These are phyloP conservation scores for Anguilla rostrata DNA, from an alignment of 2,113 vertebrate species.

Conservation along the genomic window DNA sequence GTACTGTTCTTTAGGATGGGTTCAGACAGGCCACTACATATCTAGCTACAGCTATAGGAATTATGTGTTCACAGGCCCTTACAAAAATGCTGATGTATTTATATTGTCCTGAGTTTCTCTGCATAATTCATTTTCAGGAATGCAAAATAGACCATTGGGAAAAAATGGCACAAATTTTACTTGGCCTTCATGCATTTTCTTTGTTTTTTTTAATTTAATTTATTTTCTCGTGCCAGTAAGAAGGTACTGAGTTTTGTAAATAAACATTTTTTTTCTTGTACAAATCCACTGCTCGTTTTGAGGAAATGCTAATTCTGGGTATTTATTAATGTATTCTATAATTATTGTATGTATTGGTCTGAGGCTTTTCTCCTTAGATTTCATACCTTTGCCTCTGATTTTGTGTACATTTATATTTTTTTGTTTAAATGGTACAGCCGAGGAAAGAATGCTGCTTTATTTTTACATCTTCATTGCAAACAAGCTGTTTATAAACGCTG, in stretches of 20 bases:
- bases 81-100: conserved; percentile 38
- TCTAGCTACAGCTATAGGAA: conserved; percentile 55
- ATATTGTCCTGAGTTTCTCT: conserved; percentile 75
- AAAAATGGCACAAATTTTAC: conserved; percentile 57
- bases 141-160: conserved; percentile 63
- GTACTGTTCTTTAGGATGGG: conserved; percentile 34
- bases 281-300: conserved; percentile 73
- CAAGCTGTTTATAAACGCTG: conserved; percentile 76
- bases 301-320: conserved; percentile 79
- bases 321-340: conserved; percentile 82
- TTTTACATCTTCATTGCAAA: conserved; percentile 61
- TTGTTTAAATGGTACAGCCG: conserved; percentile 84
- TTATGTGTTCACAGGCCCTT: conserved; percentile 66
- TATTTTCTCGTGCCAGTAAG: conserved; percentile 43
- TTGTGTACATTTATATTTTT: conserved; percentile 76
- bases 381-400: conserved; percentile 79
- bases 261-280: conserved; percentile 67
- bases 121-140: conserved; percentile 65
- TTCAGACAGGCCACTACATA: conserved; percentile 44
- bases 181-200: conserved; percentile 71
- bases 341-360: conserved; percentile 78
- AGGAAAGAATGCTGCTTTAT: conserved; percentile 66
- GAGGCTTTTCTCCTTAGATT: conserved; percentile 77
- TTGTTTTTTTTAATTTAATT: conserved; percentile 61
- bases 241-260: conserved; percentile 68